A percentile compares a stretch with the other conserved stretches of the same genome.
Evolutionary conservation across 2,113 vertebrate genomes (phyloP).

Genomic region (Reinhardtius hippoglossoides): DNA sequence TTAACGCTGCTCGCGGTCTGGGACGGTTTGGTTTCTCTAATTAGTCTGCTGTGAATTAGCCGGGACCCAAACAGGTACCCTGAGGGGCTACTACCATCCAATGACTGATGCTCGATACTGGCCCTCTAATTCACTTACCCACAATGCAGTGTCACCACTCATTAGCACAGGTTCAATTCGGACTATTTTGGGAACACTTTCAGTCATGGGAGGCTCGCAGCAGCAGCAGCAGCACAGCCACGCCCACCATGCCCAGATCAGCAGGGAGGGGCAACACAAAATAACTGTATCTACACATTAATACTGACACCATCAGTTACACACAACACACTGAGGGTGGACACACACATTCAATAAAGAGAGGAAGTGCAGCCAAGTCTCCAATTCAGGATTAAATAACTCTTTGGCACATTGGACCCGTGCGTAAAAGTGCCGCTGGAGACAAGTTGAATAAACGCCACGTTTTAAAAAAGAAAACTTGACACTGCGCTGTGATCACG

Average conservation of each 20-base stretch:
- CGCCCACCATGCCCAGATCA: constrained; percentile 59
- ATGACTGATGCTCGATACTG: constrained; percentile 19
- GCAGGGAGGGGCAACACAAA: constrained; percentile 52
- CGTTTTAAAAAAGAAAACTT: not conserved
- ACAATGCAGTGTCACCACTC: constrained; percentile 32
- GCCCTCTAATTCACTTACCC: constrained; percentile 21
- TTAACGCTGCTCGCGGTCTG: constrained; percentile 31
- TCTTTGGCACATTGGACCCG: not conserved
- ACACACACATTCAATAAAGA: not conserved
- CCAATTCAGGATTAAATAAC: not conserved
- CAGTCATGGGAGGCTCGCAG: constrained; percentile 9
- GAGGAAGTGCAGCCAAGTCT: not conserved
- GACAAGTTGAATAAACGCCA: constrained; percentile 2
- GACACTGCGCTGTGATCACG: not conserved
- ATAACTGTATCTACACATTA: constrained; percentile 3
- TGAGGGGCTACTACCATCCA: not conserved
- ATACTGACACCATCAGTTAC: not conserved
- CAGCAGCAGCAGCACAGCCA: constrained; percentile 21
- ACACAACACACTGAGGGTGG: not conserved
- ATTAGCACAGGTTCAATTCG: constrained; percentile 25
- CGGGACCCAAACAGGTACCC: constrained; percentile 25
- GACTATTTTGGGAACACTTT: constrained; percentile 49
- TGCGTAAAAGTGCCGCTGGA: not conserved
- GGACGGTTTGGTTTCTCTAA: constrained; percentile 58
- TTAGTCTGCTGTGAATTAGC: constrained; percentile 39